phyloP scores from a whole-genome alignment of 2,797 vertebrate genomes.

The Otolemur crassicaudatus region DNA sequence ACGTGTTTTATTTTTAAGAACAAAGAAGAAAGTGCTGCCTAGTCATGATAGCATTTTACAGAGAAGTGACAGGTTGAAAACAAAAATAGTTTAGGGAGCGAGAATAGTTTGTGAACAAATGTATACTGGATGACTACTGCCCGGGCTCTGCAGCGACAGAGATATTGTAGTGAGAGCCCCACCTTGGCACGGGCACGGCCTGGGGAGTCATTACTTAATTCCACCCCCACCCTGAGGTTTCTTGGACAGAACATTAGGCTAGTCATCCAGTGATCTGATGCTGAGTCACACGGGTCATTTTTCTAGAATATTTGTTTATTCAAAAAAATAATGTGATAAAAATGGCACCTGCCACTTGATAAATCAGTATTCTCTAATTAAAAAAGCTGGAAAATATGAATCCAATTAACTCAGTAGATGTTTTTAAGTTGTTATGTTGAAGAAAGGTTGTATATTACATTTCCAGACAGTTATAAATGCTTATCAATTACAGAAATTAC shows the following conservation, averaged over 20 bases:
- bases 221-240: background rate
- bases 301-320: background rate
- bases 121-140: background rate
- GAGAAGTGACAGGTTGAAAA: background rate
- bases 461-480: conserved; percentile 1
- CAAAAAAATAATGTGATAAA: background rate
- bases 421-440: conserved; percentile 57
- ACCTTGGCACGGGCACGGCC: background rate
- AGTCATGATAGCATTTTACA: background rate
- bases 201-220: background rate
- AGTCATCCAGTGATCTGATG: background rate
- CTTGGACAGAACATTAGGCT: background rate
- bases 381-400: conserved; percentile 45
- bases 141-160: background rate
- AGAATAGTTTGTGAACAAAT: background rate
- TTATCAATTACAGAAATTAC: background rate
- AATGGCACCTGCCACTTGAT: background rate
- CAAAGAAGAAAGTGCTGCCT: background rate
- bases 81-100: background rate
- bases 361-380: background rate
- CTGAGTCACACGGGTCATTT: background rate
- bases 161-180: background rate
- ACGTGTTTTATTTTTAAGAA: background rate
- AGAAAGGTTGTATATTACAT: background rate
- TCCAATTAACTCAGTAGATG: background rate